Evolutionary conservation across 2,113 vertebrate species (phyloP), one percentile per base, ranked within the genome.

Genomic region (Chionodraco myersi): DNA sequence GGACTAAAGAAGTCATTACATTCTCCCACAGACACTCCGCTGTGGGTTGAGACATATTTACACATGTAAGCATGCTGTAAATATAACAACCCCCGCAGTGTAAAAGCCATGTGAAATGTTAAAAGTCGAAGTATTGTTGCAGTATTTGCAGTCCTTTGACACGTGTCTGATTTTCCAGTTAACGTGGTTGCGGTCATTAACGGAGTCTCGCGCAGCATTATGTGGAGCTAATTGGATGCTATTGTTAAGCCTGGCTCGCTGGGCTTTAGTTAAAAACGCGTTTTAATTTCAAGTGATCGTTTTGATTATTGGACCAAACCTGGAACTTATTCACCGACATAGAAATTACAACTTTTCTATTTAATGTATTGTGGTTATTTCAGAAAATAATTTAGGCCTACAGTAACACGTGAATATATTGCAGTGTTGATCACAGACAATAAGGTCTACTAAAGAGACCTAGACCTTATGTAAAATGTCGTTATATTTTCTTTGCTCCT

Each of bases 1-100:
- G 92, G 90, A 92, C 75, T 86, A 70, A 87, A 95, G 88, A 93
- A 95, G 91, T 90, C 92, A 86, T 95, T 91, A 88, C 90, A 90
- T 78, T 90, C 89, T 92, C 84, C 93, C 93, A 5, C 15, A 63
- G 65, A 80, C 26, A 23, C 23, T 58, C 15, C 12, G 61, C 72
- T 16, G 47, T 15, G 54, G 58, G 67, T 69, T 63, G 69, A 51
- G 44, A 54, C 72, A 67, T 13, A 57, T 66, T 72, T 18, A 62
- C n/a, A 65, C 52, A 16, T 15, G 16, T 10, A 15, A 44, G 16
- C 23, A 30, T 59, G 18, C 0, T 2, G n/a, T 41, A 5, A 34
- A 45, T 41, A 54, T 18, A 30, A 18, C 21, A 58, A 72, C 68
- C n/a, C 26, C 62, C 63, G 56, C 47, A 54, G 52, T 54, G 49